These are phyloP conservation scores for Myotis daubentonii DNA, from an alignment of 2,797 vertebrate species.

Conservation along the genomic window DNA sequence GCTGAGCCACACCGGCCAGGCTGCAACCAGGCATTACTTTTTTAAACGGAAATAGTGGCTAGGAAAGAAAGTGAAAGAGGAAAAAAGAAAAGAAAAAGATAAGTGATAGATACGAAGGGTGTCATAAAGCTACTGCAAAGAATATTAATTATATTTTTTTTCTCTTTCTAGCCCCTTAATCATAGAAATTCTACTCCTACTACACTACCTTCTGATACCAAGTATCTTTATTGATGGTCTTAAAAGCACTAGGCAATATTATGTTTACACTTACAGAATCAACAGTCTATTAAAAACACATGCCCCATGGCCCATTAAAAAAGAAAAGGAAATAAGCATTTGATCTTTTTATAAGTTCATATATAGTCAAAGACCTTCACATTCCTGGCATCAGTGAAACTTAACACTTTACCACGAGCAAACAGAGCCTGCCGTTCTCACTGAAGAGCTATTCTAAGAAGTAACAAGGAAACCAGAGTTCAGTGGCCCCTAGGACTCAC, in stretches of 20 bases:
- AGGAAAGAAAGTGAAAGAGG: neutral
- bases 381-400: neutral
- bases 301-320: neutral
- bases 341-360: neutral
- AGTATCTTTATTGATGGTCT: neutral
- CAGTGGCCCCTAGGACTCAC: neutral
- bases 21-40: neutral
- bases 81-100: neutral
- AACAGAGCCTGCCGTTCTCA: neutral
- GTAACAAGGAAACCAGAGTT: neutral
- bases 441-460: conserved; percentile 17
- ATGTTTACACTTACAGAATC: conserved; percentile 19
- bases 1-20: too few species aligned
- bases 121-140: neutral
- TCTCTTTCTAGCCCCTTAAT: neutral
- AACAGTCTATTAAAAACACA: conserved; percentile 46
- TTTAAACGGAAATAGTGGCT: neutral
- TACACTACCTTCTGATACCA: neutral
- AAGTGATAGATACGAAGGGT: neutral
- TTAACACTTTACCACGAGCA: neutral
- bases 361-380: conserved; percentile 6
- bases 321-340: neutral
- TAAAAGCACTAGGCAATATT: neutral
- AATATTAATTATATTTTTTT: neutral
- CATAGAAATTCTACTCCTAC: neutral